Evolutionary conservation across 2,888 invertebrate genomes (phyloP), one percentile per base, ranked within the genome.

Genomic region (Ryuthela nishihirai): DNA sequence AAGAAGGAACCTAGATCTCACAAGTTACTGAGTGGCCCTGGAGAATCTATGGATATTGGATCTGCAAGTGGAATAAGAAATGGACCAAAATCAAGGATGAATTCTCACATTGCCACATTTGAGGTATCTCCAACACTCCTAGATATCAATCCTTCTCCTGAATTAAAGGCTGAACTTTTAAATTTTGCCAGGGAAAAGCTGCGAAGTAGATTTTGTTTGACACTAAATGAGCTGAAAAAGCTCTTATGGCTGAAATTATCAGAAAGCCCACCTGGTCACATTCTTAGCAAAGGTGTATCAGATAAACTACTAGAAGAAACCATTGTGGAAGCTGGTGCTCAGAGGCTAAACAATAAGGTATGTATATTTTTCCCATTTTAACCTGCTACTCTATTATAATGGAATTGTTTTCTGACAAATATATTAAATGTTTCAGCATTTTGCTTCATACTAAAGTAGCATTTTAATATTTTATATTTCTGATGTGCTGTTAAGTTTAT

Each of bases 291-390:
- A 12, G 38, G 36, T 25, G 56, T 59, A 15, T 46, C 59, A 12
- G 54, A 58, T 12, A 45, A 40, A 17, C 20, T 63, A 3, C 24
- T 63, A 3, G 59, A 63, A 18, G 48, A 54, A n/a, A 47, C 54
- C 17, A 21, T 63, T 0, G 5, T 20, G 15, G 50, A 38, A 18
- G 45, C 38, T 44, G 59, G 59, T 12, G 63, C 53, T 9, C 47
- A 48, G 25, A 54, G 50, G 25, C 21, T 63, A 5, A 53, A 59
- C 10, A 63, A 63, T 55, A 63, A 63, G 50, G 60, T 60, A 50
- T 18, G 21, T 23, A 18, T 15, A 12, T 9, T 9, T 29, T 10
- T 29, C 29, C 29, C n/a, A n/a, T 1, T 29, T 29, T 29, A n/a
- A n/a, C n/a, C n/a, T n/a, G n/a, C n/a, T n/a, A n/a, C n/a, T n/a